Evolutionary conservation across 2,888 invertebrate genomes (phyloP).

Genomic region (Melanostoma scalare): DNA sequence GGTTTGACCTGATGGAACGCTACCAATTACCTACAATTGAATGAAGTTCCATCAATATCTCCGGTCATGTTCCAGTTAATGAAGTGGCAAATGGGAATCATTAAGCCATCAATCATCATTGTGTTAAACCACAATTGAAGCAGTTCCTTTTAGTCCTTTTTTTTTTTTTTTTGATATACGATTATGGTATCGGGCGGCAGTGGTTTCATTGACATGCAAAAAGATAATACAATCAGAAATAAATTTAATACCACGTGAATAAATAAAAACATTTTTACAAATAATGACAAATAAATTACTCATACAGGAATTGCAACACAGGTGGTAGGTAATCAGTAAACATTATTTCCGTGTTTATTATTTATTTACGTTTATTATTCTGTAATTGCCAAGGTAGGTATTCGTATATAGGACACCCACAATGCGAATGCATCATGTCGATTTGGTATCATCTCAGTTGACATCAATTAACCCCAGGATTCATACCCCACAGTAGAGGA

Average conservation of each 20-base stretch:
- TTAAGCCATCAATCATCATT: constrained; percentile 66
- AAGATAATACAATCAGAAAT: constrained; percentile 52
- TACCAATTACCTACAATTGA: neutral
- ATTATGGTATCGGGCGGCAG: neutral
- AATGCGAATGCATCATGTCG: neutral
- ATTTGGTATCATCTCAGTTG: neutral
- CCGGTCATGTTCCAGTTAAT: constrained; percentile 56
- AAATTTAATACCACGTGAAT: constrained; percentile 17
- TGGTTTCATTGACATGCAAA: constrained; percentile 21
- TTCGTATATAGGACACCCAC: neutral
- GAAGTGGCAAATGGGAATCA: constrained; percentile 66
- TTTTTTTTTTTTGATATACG: neutral
- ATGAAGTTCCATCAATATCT: constrained; percentile 29
- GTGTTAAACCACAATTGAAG: constrained; percentile 26
- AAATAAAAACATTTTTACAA: constrained; percentile 15
- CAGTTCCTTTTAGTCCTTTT: neutral
- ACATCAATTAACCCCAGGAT: constrained; percentile 7
- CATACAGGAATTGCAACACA: neutral
- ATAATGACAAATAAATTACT: constrained; percentile 12
- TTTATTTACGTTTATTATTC: constrained; percentile 18
- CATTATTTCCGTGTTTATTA: constrained; percentile 1
- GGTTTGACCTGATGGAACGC: too few species aligned
- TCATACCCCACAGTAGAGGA: too few species aligned
- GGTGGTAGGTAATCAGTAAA: neutral
- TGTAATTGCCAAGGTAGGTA: neutral